Evolutionary conservation across 2,797 vertebrate genomes (phyloP).

Genomic region (Tragopan temminckii): DNA sequence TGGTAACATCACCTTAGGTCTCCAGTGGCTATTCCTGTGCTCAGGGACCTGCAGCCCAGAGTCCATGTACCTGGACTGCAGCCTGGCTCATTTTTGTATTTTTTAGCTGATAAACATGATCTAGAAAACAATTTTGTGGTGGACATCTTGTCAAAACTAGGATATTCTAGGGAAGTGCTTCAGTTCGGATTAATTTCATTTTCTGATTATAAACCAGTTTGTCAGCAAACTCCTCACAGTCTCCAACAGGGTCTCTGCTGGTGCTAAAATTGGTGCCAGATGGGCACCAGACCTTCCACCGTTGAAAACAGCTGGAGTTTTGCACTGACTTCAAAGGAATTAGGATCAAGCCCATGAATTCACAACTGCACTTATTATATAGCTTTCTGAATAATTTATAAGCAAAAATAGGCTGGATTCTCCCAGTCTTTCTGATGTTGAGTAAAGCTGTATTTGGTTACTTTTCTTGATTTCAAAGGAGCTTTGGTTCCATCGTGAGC

Average conservation of each 20-base stretch:
- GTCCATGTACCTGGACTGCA: background rate
- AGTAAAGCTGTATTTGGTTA: slow-evolving; percentile 56
- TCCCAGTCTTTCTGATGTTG: slow-evolving; percentile 44
- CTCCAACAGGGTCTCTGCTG: slow-evolving; percentile 5
- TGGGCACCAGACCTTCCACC: slow-evolving; percentile 44
- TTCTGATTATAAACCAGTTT: slow-evolving; percentile 24
- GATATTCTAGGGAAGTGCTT: background rate
- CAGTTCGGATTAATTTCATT: background rate
- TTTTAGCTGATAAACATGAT: background rate
- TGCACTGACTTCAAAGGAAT: slow-evolving; percentile 63
- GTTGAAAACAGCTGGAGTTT: slow-evolving; percentile 32
- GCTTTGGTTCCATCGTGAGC: slow-evolving; percentile 33
- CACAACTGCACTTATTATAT: slow-evolving; percentile 59
- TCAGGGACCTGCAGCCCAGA: background rate
- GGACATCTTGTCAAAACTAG: slow-evolving; percentile 11
- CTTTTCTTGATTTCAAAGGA: slow-evolving; percentile 49
- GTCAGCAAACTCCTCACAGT: background rate
- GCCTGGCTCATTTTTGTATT: background rate
- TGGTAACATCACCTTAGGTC: background rate
- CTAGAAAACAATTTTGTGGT: background rate
- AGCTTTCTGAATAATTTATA: slow-evolving; percentile 66
- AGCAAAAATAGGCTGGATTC: slow-evolving; percentile 54
- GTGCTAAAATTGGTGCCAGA: slow-evolving; percentile 46
- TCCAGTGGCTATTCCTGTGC: background rate
- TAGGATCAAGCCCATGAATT: slow-evolving; percentile 65